phyloP scores from a whole-genome alignment of 2,113 vertebrate genomes.

The Lates calcarifer region DNA sequence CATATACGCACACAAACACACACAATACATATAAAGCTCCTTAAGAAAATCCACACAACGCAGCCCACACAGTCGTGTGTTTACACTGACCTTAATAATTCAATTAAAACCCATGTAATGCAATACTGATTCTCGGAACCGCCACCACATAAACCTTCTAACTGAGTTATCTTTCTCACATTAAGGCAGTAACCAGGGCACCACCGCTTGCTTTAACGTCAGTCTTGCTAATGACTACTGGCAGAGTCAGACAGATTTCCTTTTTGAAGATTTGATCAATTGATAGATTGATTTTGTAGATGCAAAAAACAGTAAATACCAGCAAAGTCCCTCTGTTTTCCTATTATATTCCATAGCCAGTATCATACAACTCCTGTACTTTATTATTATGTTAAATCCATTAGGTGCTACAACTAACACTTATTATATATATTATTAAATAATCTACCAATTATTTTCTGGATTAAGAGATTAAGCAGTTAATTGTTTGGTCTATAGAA shows the following conservation, averaged over 20 bases:
- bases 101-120: slow-evolving; percentile 33
- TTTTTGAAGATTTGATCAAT: background rate
- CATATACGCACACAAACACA: slow-evolving; percentile 33
- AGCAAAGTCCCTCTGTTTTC: background rate
- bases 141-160: slow-evolving; percentile 19
- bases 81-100: slow-evolving; percentile 42
- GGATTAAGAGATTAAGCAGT: background rate
- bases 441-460: background rate
- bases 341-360: background rate
- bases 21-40: slow-evolving; percentile 18
- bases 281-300: background rate
- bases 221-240: background rate
- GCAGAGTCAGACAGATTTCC: background rate
- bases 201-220: slow-evolving; percentile 11
- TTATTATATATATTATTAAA: background rate
- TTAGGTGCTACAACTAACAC: background rate
- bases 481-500: background rate
- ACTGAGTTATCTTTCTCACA: slow-evolving; percentile 37
- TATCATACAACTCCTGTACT: too few species aligned
- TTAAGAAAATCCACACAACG: slow-evolving; percentile 13
- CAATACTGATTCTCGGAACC: slow-evolving; percentile 26
- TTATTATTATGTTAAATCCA: background rate
- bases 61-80: slow-evolving; percentile 24
- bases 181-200: slow-evolving; percentile 27
- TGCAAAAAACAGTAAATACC: background rate